These are phyloP conservation scores for Apamea monoglypha DNA, from an alignment of 2,888 invertebrate genomes.

Conservation along the genomic window DNA sequence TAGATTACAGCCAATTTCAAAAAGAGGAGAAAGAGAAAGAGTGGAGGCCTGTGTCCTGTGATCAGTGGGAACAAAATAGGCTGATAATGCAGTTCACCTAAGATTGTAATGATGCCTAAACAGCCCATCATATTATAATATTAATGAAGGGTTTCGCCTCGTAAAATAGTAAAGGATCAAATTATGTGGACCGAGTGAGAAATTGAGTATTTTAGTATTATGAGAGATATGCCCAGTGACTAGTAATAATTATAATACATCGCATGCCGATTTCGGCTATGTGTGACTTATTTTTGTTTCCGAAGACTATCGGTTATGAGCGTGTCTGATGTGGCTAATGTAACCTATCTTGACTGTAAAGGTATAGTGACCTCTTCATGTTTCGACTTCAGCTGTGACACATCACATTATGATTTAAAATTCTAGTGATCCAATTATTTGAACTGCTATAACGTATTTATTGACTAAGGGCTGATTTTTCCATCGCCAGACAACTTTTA, in stretches of 20 bases:
- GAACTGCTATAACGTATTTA: not conserved
- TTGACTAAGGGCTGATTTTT: no score
- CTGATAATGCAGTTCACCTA: not conserved
- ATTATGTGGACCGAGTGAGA: not conserved
- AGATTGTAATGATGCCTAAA: not conserved
- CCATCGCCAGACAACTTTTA: no score
- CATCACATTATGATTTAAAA: not conserved
- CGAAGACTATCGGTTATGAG: not conserved
- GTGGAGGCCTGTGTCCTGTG: no score
- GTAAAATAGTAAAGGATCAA: not conserved
- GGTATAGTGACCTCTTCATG: no score
- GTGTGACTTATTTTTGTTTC: not conserved
- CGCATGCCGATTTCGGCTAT: not conserved
- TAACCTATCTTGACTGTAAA: no score
- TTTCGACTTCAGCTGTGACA: not conserved
- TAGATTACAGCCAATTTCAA: not conserved
- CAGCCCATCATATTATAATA: not conserved
- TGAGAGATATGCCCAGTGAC: not conserved
- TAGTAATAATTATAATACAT: not conserved
- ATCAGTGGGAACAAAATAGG: not conserved
- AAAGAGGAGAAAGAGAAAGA: no score
- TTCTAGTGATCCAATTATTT: not conserved
- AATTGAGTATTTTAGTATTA: constrained; percentile 29
- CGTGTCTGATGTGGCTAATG: not conserved
- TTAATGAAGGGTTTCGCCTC: not conserved